Conservation (phyloP, 2,888 invertebrate species). For the Amphipyra berbera region DNA sequence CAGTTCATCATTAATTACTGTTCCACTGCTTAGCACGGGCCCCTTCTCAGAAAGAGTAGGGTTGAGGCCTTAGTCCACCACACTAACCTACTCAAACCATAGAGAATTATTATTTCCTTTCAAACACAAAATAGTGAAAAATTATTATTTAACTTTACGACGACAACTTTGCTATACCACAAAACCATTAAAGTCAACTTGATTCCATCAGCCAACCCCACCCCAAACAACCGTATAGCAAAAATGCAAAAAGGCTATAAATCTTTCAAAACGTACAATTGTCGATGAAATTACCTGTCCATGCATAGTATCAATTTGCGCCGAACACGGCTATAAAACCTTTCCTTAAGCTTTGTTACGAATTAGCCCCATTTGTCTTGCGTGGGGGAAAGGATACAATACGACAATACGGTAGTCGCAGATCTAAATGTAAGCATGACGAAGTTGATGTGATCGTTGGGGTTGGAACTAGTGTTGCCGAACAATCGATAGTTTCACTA, state of each 20-base stretch:
- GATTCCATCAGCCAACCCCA: constrained; percentile 7
- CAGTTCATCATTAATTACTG: no score
- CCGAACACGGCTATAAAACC: constrained; percentile 35
- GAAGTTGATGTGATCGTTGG: constrained; percentile 40
- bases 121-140: background rate
- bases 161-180: background rate
- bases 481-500: no score
- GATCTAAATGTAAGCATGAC: constrained; percentile 39
- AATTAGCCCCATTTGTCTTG: constrained; percentile 70
- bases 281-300: constrained; percentile 42
- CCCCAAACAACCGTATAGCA: background rate
- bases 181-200: constrained; percentile 7
- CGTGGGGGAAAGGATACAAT: constrained; percentile 35
- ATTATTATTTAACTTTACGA: background rate
- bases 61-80: no score
- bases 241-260: constrained; percentile 33
- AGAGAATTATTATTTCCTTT: no score
- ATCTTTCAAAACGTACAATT: constrained; percentile 29
- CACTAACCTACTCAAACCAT: no score
- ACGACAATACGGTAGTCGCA: constrained; percentile 8
- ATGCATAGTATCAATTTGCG: constrained; percentile 43
- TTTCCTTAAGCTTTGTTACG: constrained; percentile 50
- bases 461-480: no score
- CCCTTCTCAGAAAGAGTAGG: no score
- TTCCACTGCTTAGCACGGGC: no score